A percentile compares a stretch with the other conserved stretches of the same genome.
phyloP scores from a whole-genome alignment of 1,140 invertebrate genomes.

The Nephotettix cincticeps region DNA sequence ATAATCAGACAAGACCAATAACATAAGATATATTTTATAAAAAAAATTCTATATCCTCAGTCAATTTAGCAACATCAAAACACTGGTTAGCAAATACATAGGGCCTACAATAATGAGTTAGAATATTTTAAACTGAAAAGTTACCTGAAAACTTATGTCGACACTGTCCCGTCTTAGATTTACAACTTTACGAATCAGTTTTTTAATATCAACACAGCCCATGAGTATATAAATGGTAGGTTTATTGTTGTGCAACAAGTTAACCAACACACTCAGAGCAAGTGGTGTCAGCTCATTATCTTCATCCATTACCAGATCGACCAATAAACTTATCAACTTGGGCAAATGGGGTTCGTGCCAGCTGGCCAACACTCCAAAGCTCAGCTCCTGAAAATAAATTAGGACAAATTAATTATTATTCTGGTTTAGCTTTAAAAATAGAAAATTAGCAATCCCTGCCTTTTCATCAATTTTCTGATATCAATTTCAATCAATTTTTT shows the following conservation, averaged over 20 bases:
- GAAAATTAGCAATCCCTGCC: no score
- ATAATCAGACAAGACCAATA: no score
- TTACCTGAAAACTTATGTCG: constrained; percentile 28
- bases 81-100: no score
- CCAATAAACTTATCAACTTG: constrained; percentile 59
- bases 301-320: constrained; percentile 59
- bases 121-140: no score
- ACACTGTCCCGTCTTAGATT: constrained; percentile 50
- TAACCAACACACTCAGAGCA: constrained; percentile 66
- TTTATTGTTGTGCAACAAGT: constrained; percentile 68
- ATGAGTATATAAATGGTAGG: constrained; percentile 64
- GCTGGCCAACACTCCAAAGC: constrained; percentile 66
- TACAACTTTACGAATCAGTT: constrained; percentile 56
- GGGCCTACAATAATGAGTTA: no score
- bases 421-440: no score
- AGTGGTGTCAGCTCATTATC: constrained; percentile 58
- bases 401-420: no score
- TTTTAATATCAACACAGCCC: constrained; percentile 62
- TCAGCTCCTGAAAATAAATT: constrained; percentile 60
- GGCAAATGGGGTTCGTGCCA: constrained; percentile 68
- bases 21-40: no score
- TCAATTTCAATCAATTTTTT: no score
- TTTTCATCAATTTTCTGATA: no score
- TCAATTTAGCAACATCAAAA: no score
- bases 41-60: no score